A percentile compares a stretch with the other conserved stretches of the same genome.
Conservation (phyloP, 2,797 vertebrate species). For the Microtus obscurus region DNA sequence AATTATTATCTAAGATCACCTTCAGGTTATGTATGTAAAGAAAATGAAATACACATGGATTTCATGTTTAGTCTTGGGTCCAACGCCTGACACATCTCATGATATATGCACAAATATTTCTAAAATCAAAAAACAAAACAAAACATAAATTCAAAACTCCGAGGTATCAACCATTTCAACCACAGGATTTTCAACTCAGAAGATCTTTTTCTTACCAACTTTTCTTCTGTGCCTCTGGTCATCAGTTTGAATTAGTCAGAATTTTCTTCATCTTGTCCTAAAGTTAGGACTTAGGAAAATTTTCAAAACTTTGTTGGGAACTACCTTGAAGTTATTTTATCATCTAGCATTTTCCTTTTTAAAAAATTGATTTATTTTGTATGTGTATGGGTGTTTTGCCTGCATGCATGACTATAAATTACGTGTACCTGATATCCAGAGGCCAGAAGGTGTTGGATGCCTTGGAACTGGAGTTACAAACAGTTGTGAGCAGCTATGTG, state of each 20-base stretch:
- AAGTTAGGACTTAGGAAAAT: neutral
- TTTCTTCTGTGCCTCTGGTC: neutral
- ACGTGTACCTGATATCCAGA: neutral
- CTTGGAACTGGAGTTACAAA: neutral
- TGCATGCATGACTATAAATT: neutral
- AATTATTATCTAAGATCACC: neutral
- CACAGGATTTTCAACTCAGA: neutral
- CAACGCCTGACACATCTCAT: neutral
- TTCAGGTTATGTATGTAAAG: neutral
- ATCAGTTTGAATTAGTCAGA: neutral
- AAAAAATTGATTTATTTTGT: neutral
- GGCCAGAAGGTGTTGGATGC: neutral
- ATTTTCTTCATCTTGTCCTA: neutral
- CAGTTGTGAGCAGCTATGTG: neutral
- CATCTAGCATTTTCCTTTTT: neutral
- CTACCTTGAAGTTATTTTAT: neutral
- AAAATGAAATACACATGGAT: neutral
- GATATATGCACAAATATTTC: neutral
- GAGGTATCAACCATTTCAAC: neutral
- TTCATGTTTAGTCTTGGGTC: neutral
- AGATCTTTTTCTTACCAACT: neutral
- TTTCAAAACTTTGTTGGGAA: neutral
- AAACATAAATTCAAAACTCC: neutral
- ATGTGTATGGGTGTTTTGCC: neutral
- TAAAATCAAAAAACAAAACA: neutral